Percentiles rank a stretch among this genome's conserved stretches.
Conservation (phyloP, 2,797 vertebrate genomes). For the Ptychobarbus kaznakovi region DNA sequence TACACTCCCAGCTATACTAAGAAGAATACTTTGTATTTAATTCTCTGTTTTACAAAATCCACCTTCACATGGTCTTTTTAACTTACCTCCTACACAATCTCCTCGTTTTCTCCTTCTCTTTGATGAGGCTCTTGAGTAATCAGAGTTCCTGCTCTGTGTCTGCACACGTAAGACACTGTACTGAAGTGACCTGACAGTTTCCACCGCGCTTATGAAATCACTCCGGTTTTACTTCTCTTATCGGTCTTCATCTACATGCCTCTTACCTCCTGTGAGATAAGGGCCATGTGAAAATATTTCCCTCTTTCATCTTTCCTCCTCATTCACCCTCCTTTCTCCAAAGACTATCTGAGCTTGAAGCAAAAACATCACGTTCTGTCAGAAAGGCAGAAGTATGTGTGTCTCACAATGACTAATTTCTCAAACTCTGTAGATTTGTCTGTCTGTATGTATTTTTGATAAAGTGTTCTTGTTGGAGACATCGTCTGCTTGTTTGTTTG, state of each 20-base stretch:
- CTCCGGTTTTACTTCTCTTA: slow-evolving; percentile 30
- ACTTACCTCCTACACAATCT: slow-evolving; percentile 30
- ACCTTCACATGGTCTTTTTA: slow-evolving; percentile 19
- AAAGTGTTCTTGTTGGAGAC: slow-evolving; percentile 41
- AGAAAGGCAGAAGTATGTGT: background rate
- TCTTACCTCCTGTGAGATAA: slow-evolving; percentile 15
- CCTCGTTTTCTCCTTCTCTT: slow-evolving; percentile 27
- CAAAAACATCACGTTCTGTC: slow-evolving; percentile 25
- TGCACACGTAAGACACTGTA: slow-evolving; percentile 38
- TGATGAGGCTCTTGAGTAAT: slow-evolving; percentile 59
- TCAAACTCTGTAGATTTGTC: slow-evolving; percentile 21
- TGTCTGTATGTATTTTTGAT: slow-evolving; percentile 42
- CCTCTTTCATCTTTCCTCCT: slow-evolving; percentile 5
- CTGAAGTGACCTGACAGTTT: slow-evolving; percentile 28
- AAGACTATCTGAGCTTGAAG: slow-evolving; percentile 39
- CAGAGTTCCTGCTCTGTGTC: slow-evolving; percentile 50
- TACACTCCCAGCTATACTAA: background rate
- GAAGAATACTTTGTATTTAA: slow-evolving; percentile 14
- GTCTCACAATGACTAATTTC: slow-evolving; percentile 14
- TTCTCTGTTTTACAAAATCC: slow-evolving; percentile 22
- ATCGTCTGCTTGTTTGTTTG: slow-evolving; percentile 48
- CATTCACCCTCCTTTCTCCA: slow-evolving; percentile 20
- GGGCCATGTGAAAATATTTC: slow-evolving; percentile 25
- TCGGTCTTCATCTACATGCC: slow-evolving; percentile 16
- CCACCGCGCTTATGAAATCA: slow-evolving; percentile 38